phyloP scores from a whole-genome alignment of 2,797 vertebrate species.

The Menidia menidia region DNA sequence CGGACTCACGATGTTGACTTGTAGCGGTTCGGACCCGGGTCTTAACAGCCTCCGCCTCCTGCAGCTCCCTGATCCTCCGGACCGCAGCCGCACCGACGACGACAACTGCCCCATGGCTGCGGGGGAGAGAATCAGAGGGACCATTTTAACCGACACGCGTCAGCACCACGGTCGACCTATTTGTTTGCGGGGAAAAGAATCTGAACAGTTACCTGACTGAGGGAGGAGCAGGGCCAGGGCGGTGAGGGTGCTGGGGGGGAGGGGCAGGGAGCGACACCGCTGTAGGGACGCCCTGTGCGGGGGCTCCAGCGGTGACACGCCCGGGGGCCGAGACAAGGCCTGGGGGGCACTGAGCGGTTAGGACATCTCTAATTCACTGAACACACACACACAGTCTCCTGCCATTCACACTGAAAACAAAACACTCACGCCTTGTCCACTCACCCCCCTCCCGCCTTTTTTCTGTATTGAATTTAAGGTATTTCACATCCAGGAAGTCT shows the following conservation, averaged over 20 bases:
- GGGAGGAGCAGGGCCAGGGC: slow-evolving; percentile 79
- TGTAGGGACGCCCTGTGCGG: slow-evolving; percentile 87
- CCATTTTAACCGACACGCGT: slow-evolving; percentile 7
- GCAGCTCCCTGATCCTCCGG: slow-evolving; percentile 77
- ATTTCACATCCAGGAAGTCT: slow-evolving; percentile 69
- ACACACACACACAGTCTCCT: slow-evolving; percentile 35
- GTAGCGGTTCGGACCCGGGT: slow-evolving; percentile 88
- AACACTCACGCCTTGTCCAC: slow-evolving; percentile 44
- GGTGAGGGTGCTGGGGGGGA: slow-evolving; percentile 85
- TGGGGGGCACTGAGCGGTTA: slow-evolving; percentile 81
- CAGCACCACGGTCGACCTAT: slow-evolving; percentile 9
- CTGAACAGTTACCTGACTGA: slow-evolving; percentile 73
- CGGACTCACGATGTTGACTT: slow-evolving; percentile 88
- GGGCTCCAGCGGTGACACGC: slow-evolving; percentile 83
- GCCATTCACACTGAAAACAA: slow-evolving; percentile 47
- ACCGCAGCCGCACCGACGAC: slow-evolving; percentile 81
- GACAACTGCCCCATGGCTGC: slow-evolving; percentile 80
- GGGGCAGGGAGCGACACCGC: slow-evolving; percentile 87
- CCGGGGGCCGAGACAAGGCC: slow-evolving; percentile 83
- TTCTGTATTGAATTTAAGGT: slow-evolving; percentile 51
- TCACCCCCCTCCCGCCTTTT: neutral
- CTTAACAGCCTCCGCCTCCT: slow-evolving; percentile 86
- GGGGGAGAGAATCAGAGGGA: slow-evolving; percentile 35
- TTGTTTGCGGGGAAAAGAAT: slow-evolving; percentile 3
- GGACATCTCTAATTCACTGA: slow-evolving; percentile 46